Evolutionary conservation across 2,113 vertebrate species (phyloP).

Genomic region (Ornithorhynchus anatinus): DNA sequence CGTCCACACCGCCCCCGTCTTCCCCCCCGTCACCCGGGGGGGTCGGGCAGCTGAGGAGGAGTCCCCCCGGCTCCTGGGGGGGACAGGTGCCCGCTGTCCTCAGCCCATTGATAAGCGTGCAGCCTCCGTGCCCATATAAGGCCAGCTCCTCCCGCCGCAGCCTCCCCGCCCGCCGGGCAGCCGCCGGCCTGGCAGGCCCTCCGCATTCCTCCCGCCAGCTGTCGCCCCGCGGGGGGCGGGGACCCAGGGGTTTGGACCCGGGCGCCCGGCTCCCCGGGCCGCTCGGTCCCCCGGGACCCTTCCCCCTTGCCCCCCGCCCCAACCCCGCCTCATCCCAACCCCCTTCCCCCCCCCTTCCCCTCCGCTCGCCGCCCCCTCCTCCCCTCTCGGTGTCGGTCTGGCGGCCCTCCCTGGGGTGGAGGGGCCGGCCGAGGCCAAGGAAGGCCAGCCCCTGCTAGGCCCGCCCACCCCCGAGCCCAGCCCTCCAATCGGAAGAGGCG

Average conservation of each 20-base stretch:
- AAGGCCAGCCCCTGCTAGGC: too few relatives aligned
- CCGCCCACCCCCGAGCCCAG: constrained; percentile 36
- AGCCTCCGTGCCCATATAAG: constrained; percentile 97
- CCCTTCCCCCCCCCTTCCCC: constrained; percentile 39
- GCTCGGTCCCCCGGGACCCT: constrained; percentile 9
- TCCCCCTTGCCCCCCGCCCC: background rate
- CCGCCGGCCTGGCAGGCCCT: constrained; percentile 53
- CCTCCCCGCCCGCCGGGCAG: constrained; percentile 76
- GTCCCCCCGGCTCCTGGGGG: background rate
- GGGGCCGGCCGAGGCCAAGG: too few relatives aligned
- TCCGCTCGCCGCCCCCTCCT: constrained; percentile 20
- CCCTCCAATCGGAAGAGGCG: constrained; percentile 32
- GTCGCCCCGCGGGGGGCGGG: constrained; percentile 50
- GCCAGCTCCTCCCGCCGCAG: constrained; percentile 91
- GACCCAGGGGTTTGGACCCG: constrained; percentile 27
- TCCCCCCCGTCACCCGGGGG: background rate
- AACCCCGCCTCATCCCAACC: background rate
- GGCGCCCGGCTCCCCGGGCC: constrained; percentile 12
- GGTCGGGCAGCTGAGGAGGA: background rate
- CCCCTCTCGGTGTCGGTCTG: constrained; percentile 38
- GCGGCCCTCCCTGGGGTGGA: background rate
- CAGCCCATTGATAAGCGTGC: constrained; percentile 96
- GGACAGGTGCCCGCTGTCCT: constrained; percentile 48
- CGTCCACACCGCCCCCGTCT: constrained; percentile 51
- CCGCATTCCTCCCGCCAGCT: constrained; percentile 61